These are phyloP conservation scores for Deroplatys truncata DNA, from an alignment of 2,888 invertebrate species.

Conservation along the genomic window DNA sequence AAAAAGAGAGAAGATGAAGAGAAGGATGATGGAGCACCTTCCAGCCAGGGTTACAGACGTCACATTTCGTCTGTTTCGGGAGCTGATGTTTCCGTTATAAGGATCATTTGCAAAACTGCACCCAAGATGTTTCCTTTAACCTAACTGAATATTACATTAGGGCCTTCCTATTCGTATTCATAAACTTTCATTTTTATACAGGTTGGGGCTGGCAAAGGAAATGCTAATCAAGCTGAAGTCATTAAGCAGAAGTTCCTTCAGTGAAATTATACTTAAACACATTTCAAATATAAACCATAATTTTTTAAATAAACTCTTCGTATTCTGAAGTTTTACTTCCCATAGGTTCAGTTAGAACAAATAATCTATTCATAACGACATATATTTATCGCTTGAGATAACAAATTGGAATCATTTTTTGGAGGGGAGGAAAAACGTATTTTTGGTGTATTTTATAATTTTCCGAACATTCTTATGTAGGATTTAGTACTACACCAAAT, in stretches of 20 bases:
- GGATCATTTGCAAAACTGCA: neutral
- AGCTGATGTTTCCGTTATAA: neutral
- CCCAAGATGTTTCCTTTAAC: neutral
- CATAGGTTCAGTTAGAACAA: too few relatives aligned
- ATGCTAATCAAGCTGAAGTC: neutral
- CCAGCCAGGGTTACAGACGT: neutral
- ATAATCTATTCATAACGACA: too few relatives aligned
- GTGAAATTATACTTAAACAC: too few relatives aligned
- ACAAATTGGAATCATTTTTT: too few relatives aligned
- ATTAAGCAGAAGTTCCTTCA: neutral
- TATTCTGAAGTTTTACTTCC: too few relatives aligned
- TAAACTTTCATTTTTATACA: neutral
- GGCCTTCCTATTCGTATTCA: neutral
- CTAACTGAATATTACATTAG: neutral
- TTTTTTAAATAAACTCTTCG: too few relatives aligned
- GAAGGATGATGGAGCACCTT: neutral
- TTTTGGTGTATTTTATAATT: too few relatives aligned
- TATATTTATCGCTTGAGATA: too few relatives aligned
- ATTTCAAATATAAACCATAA: too few relatives aligned
- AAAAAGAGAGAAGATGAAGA: neutral
- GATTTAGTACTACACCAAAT: too few relatives aligned
- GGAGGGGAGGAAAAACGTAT: too few relatives aligned
- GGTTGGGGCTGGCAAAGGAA: neutral
- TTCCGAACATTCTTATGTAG: too few relatives aligned
- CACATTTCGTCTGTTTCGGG: neutral